Evolutionary conservation across 2,113 vertebrate genomes (phyloP).

Genomic region (Oncorhynchus clarkii): DNA sequence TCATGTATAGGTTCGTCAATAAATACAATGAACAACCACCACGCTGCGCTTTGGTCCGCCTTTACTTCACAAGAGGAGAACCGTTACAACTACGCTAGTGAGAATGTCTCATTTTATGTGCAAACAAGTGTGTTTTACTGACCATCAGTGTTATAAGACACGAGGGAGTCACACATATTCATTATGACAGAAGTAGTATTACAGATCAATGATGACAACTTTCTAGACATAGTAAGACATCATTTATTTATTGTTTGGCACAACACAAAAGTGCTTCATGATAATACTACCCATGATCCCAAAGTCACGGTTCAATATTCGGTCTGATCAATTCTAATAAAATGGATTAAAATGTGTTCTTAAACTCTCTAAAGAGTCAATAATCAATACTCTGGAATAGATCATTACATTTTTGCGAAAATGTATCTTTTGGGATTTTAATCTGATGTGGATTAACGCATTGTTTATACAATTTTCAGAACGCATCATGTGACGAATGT

Average conservation of each 20-base stretch:
- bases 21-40: too few species aligned
- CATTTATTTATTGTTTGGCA: conserved; percentile 70
- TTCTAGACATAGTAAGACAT: conserved; percentile 39
- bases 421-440: conserved; percentile 18
- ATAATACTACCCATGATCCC: conserved; percentile 62
- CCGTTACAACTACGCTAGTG: background rate
- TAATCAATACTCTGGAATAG: conserved; percentile 4
- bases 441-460: background rate
- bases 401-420: conserved; percentile 49
- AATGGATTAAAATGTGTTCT: conserved; percentile 3
- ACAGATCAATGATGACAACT: conserved; percentile 9
- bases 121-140: background rate
- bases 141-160: background rate
- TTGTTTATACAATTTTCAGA: background rate
- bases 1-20: too few species aligned
- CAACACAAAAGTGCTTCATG: conserved; percentile 74
- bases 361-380: conserved; percentile 19
- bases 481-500: background rate
- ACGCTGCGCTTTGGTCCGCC: too few species aligned
- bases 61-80: too few species aligned
- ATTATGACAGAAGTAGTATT: background rate
- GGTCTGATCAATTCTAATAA: conserved; percentile 32
- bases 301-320: conserved; percentile 35
- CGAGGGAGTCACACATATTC: background rate
- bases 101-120: background rate